These are phyloP conservation scores for Octodonta nipae DNA, from an alignment of 2,888 invertebrate species.

Conservation along the genomic window DNA sequence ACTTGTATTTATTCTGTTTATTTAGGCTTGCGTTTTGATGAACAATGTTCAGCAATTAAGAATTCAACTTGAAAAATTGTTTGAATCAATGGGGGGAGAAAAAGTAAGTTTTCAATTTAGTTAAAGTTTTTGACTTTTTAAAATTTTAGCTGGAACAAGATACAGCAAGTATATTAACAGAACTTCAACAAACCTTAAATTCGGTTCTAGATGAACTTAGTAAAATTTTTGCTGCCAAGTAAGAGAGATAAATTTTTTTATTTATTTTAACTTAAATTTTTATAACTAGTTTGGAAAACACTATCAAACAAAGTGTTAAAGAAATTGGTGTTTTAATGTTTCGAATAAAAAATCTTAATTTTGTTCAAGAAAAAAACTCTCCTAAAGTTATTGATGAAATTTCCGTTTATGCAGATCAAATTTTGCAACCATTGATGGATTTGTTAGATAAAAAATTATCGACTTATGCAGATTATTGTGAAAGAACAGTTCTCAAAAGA, in stretches of 20 bases:
- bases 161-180: constrained; percentile 89
- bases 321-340: constrained; percentile 80
- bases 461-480: constrained; percentile 89
- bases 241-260: constrained; percentile 8
- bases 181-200: constrained; percentile 92
- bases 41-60: constrained; percentile 98
- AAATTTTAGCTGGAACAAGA: constrained; percentile 89
- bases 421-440: constrained; percentile 89
- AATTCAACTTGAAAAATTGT: constrained; percentile 97
- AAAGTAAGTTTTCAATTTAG: too few species aligned
- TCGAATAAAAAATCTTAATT: constrained; percentile 82
- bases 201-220: constrained; percentile 90
- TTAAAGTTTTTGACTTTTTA: too few species aligned
- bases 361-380: constrained; percentile 64
- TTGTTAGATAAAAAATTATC: constrained; percentile 74
- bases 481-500: constrained; percentile 97
- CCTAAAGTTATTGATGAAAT: constrained; percentile 66
- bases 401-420: constrained; percentile 90
- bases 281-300: constrained; percentile 63
- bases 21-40: constrained; percentile 95
- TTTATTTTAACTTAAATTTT: constrained; percentile 1
- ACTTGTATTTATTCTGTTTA: too few species aligned
- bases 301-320: constrained; percentile 85
- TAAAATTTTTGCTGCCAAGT: constrained; percentile 84
- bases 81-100: constrained; percentile 97